Percentiles rank a stretch among this genome's conserved stretches.
phyloP scores from a whole-genome alignment of 2,888 invertebrate genomes.

The Acronicta leporina region DNA sequence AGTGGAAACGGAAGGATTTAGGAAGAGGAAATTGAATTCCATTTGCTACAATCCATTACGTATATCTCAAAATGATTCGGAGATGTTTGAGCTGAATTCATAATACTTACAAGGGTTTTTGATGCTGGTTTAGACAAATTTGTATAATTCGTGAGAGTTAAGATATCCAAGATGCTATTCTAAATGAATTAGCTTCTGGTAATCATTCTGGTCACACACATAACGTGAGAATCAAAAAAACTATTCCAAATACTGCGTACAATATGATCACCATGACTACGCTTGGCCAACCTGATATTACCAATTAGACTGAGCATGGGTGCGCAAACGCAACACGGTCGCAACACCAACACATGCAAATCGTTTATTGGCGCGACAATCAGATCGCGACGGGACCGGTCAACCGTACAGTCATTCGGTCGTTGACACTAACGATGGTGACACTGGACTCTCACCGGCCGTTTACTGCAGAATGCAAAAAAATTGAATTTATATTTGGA shows the following conservation, averaged over 20 bases:
- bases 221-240: not conserved
- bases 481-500: conserved; percentile 10
- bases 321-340: conserved; percentile 75
- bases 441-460: conserved; percentile 60
- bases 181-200: not conserved
- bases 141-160: not conserved
- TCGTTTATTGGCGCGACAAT: conserved; percentile 85
- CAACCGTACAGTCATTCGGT: conserved; percentile 79
- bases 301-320: conserved; percentile 75
- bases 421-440: conserved; percentile 74
- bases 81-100: conserved; percentile 32
- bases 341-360: conserved; percentile 81
- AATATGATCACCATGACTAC: conserved; percentile 52
- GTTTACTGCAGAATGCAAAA: conserved; percentile 20
- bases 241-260: conserved; percentile 10
- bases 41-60: conserved; percentile 62
- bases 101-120: conserved; percentile 9
- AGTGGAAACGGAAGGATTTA: conserved; percentile 63
- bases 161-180: not conserved
- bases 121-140: conserved; percentile 24
- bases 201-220: no score
- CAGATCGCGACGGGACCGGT: conserved; percentile 86
- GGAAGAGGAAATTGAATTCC: conserved; percentile 69
- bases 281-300: conserved; percentile 68
- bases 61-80: conserved; percentile 51